Evolutionary conservation across 2,797 vertebrate genomes (phyloP).

Genomic region (Parauchenoglanis ngamensis): DNA sequence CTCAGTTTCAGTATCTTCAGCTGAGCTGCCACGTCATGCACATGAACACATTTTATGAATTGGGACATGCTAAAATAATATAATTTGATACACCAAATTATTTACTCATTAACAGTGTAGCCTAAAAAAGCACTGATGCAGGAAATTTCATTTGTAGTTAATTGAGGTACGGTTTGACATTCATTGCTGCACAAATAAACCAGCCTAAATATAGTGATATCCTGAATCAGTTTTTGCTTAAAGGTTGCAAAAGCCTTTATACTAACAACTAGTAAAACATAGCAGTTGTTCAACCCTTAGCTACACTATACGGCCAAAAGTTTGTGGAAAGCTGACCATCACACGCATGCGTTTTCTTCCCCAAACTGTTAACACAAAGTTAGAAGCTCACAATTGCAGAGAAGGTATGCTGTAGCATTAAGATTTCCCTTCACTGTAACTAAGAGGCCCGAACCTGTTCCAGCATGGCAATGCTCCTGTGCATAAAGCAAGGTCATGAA

Average conservation of each 20-base stretch:
- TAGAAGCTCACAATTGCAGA: not conserved
- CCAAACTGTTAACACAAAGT: not conserved
- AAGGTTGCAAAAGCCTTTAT: not conserved
- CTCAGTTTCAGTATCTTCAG: not conserved
- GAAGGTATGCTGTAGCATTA: not conserved
- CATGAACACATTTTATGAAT: not conserved
- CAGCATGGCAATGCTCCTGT: not conserved
- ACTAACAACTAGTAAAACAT: not conserved
- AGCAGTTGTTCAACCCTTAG: not conserved
- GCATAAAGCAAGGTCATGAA: not conserved
- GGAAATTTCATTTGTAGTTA: conserved; percentile 13
- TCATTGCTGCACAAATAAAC: not conserved
- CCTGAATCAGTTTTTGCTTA: not conserved
- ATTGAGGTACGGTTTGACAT: not conserved
- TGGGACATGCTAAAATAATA: not conserved
- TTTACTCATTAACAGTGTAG: conserved; percentile 13
- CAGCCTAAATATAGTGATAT: not conserved
- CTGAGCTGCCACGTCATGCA: not conserved
- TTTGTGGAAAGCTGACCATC: not conserved
- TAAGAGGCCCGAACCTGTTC: not conserved
- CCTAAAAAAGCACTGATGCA: conserved; percentile 6
- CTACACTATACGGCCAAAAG: not conserved
- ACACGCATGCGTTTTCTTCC: not conserved
- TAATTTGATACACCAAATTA: not conserved
- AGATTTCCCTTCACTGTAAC: no score